Conservation (phyloP, 2,113 vertebrate species). For the Mus musculus region DNA sequence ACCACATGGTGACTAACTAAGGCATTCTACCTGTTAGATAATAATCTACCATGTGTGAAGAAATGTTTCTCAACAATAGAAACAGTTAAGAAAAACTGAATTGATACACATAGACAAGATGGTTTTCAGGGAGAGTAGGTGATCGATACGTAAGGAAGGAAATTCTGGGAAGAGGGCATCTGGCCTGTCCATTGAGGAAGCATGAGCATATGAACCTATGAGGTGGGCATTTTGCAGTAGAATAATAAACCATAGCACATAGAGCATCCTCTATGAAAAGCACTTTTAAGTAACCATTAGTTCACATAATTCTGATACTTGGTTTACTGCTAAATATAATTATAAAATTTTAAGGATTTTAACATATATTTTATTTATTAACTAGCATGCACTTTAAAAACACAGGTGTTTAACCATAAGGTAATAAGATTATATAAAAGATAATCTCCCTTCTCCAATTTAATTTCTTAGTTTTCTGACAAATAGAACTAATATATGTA, state of each 20-base stretch:
- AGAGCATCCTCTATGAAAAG: neutral
- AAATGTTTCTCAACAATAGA: neutral
- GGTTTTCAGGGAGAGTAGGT: neutral
- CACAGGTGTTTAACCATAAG: neutral
- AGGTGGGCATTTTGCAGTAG: neutral
- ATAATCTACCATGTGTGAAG: neutral
- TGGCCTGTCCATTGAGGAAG: neutral
- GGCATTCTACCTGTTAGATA: neutral
- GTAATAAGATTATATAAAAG: constrained; percentile 21
- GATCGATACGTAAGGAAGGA: neutral
- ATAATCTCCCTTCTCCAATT: neutral
- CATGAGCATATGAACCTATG: neutral
- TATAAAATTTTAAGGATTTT: neutral
- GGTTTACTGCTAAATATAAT: neutral
- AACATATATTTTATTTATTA: neutral
- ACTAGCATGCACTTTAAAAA: neutral
- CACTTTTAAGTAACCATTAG: neutral
- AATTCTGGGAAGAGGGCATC: neutral
- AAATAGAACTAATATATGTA: neutral
- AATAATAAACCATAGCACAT: neutral
- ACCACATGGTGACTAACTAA: neutral
- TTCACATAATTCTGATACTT: neutral
- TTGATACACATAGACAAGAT: neutral
- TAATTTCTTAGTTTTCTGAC: constrained; percentile 36
- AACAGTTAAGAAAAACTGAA: neutral